Percentiles rank a stretch among this genome's conserved stretches.
phyloP scores from a whole-genome alignment of 35 echinoderm and acorn worm genomes.

The Hemicentrotus pulcherrimus region DNA sequence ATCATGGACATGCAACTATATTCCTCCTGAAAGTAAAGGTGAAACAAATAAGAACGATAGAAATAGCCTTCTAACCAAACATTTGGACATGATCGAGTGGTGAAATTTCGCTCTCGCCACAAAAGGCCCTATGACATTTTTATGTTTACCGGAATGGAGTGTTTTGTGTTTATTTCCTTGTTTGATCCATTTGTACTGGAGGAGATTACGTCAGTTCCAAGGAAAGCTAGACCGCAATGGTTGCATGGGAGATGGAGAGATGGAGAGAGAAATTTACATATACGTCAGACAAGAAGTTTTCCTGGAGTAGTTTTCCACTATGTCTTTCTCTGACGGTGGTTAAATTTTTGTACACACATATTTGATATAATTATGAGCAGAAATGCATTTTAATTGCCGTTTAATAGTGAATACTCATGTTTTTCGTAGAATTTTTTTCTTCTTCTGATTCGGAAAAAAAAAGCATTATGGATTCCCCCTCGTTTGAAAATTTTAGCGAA shows the following conservation, averaged over 20 bases:
- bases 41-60: background rate
- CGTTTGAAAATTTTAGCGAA: no score
- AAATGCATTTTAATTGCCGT: background rate
- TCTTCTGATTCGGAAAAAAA: no score
- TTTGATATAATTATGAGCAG: background rate
- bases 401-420: background rate
- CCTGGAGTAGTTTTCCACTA: background rate
- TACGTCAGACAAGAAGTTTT: background rate
- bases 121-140: background rate
- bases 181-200: background rate
- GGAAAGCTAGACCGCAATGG: background rate
- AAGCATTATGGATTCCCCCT: no score
- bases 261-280: background rate
- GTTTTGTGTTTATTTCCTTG: slow-evolving; percentile 18
- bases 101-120: background rate
- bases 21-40: background rate
- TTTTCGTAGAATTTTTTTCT: background rate
- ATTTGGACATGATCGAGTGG: background rate
- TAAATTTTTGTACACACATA: background rate
- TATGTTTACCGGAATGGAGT: slow-evolving; percentile 2
- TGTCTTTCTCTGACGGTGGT: background rate
- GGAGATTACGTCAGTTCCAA: background rate
- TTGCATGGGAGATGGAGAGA: background rate
- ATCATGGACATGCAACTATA: background rate
- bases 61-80: background rate